Evolutionary conservation across 2,888 invertebrate species (phyloP).

Genomic region (Platynereis dumerilii): DNA sequence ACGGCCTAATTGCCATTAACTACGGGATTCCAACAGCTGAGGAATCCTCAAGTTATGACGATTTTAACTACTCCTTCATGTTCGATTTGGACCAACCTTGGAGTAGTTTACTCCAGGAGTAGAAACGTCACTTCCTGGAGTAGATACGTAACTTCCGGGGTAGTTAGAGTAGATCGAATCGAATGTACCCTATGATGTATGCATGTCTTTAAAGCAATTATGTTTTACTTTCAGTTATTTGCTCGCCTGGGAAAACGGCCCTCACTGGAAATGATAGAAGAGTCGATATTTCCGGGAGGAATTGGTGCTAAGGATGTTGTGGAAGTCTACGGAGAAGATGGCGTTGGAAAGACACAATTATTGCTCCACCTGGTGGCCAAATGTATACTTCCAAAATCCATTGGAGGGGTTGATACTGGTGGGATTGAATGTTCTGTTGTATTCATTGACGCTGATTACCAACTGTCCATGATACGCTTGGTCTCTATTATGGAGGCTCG

Average conservation of each 20-base stretch:
- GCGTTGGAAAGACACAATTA: slow-evolving; percentile 1
- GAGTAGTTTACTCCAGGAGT: no score
- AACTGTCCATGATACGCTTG: not conserved
- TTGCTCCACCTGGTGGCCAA: slow-evolving; percentile 1
- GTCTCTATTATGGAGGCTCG: not conserved
- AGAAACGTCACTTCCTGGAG: no score
- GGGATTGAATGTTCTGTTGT: not conserved
- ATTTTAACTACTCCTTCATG: no score
- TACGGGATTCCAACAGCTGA: no score
- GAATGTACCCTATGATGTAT: no score
- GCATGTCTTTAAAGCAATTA: no score
- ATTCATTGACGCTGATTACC: slow-evolving; percentile 1
- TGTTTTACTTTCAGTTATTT: not conserved
- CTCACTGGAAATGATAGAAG: not conserved
- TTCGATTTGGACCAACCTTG: no score
- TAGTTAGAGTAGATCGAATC: no score
- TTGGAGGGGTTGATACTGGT: not conserved
- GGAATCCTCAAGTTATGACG: no score
- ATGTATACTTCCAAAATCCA: slow-evolving; percentile 1
- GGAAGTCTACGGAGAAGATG: slow-evolving; percentile 1
- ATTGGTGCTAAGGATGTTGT: not conserved
- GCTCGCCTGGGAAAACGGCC: slow-evolving; percentile 2
- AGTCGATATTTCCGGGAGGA: not conserved
- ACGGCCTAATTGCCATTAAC: no score
- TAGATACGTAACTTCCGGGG: no score